A percentile compares a stretch with the other conserved stretches of the same genome.
These are phyloP conservation scores for Epsilonema sp. DNA, from an alignment of 2,888 invertebrate species.

Conservation along the genomic window DNA sequence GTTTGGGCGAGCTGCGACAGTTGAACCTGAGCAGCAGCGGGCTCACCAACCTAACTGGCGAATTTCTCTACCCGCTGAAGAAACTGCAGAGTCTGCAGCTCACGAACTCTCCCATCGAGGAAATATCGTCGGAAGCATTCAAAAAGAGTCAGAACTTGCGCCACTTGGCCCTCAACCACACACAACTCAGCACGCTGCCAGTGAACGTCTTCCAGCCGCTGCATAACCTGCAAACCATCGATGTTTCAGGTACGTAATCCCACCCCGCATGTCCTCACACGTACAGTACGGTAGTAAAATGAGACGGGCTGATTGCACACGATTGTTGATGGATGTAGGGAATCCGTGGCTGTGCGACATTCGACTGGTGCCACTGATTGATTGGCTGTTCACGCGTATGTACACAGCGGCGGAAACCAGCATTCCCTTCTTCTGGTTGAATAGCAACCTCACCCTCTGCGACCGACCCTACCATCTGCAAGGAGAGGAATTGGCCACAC, in stretches of 20 bases:
- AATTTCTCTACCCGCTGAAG: too few relatives aligned
- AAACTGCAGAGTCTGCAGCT: too few relatives aligned
- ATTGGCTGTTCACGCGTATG: background rate
- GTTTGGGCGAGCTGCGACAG: conserved; percentile 44
- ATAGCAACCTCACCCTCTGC: conserved; percentile 24
- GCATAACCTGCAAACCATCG: conserved; percentile 23
- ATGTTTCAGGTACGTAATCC: too few relatives aligned
- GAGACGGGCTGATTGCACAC: too few relatives aligned
- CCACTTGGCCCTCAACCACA: conserved; percentile 49
- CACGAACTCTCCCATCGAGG: too few relatives aligned
- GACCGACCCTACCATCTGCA: conserved; percentile 19
- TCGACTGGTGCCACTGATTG: background rate
- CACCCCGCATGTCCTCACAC: too few relatives aligned
- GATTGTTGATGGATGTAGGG: too few relatives aligned
- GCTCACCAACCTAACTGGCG: conserved; percentile 8
- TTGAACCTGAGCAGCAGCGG: background rate
- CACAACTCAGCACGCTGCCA: conserved; percentile 17
- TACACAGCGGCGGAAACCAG: conserved; percentile 12
- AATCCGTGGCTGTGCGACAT: conserved; percentile 25
- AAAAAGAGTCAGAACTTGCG: conserved; percentile 38
- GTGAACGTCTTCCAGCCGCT: conserved; percentile 17
- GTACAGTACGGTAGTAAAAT: too few relatives aligned
- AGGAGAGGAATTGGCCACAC: conserved; percentile 1
- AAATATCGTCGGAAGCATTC: too few relatives aligned
- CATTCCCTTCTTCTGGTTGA: conserved; percentile 15